Percentiles rank a stretch among this genome's conserved stretches.
These are phyloP conservation scores for Magallana nippona DNA, from an alignment of 2,888 invertebrate genomes.

Conservation along the genomic window DNA sequence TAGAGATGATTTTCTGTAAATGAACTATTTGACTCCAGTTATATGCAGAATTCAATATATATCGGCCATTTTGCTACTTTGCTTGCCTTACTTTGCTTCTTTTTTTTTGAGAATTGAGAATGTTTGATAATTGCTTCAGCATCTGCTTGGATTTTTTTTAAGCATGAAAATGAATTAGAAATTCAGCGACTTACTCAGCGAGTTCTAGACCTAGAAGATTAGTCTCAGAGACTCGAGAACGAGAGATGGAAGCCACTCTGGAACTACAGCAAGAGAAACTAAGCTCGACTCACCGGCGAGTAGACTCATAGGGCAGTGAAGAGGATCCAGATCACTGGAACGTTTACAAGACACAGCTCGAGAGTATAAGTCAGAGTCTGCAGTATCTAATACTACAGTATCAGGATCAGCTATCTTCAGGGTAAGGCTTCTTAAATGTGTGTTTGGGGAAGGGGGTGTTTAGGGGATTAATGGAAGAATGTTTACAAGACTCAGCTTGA, in stretches of 20 bases:
- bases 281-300: slow-evolving; percentile 31
- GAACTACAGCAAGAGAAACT: slow-evolving; percentile 61
- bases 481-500: not conserved
- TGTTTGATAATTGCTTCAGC: slow-evolving; percentile 33
- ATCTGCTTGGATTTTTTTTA: slow-evolving; percentile 42
- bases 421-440: slow-evolving; percentile 49
- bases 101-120: slow-evolving; percentile 61
- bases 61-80: too few species aligned
- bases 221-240: slow-evolving; percentile 58
- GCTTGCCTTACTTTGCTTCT: too few species aligned
- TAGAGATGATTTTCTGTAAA: too few species aligned
- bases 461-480: too few species aligned
- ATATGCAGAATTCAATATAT: too few species aligned
- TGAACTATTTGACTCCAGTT: too few species aligned
- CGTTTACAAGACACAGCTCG: slow-evolving; percentile 67
- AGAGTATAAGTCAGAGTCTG: slow-evolving; percentile 69
- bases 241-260: slow-evolving; percentile 60
- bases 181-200: slow-evolving; percentile 68
- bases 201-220: slow-evolving; percentile 66
- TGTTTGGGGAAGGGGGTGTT: too few species aligned
- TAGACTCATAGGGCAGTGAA: slow-evolving; percentile 26
- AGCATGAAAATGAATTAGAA: slow-evolving; percentile 74
- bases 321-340: slow-evolving; percentile 50
- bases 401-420: slow-evolving; percentile 64
- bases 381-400: slow-evolving; percentile 68